phyloP scores from a whole-genome alignment of 1,140 invertebrate genomes.

The Heliconius congener region DNA sequence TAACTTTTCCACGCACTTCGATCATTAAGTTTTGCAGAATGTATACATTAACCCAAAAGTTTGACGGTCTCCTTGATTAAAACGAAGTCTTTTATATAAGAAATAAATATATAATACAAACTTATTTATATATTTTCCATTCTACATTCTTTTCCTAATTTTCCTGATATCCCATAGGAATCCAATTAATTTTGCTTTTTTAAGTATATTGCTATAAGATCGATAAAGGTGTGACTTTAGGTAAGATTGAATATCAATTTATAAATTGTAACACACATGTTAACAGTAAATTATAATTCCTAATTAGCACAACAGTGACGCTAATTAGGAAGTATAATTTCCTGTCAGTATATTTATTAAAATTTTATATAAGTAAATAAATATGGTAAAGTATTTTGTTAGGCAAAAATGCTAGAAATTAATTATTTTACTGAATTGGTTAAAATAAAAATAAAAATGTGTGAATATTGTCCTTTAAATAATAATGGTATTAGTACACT shows the following conservation, averaged over 20 bases:
- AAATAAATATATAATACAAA: conserved; percentile 10
- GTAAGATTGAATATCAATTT: background rate
- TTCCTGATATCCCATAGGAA: conserved; percentile 3
- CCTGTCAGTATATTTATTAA: background rate
- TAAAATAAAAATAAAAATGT: too few relatives aligned
- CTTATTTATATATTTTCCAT: conserved; percentile 14
- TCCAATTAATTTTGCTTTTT: background rate
- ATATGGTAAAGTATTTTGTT: too few relatives aligned
- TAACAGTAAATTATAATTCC: too few relatives aligned
- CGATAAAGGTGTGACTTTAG: background rate
- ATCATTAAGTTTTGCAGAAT: conserved; percentile 28
- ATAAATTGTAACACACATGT: background rate
- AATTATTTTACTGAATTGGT: too few relatives aligned
- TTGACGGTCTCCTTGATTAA: conserved; percentile 32
- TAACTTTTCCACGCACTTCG: conserved; percentile 30
- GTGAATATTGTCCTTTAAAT: too few relatives aligned
- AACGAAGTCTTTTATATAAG: conserved; percentile 15
- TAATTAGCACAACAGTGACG: background rate
- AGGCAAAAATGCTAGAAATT: too few relatives aligned
- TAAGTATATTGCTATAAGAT: background rate
- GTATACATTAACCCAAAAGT: conserved; percentile 39
- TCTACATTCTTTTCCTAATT: background rate
- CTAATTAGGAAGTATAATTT: background rate
- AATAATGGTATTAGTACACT: too few relatives aligned
- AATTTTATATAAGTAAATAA: too few relatives aligned